A percentile compares a stretch with the other conserved stretches of the same genome.
Evolutionary conservation across 2,113 vertebrate species (phyloP).

Genomic region (Mesitornis unicolor): DNA sequence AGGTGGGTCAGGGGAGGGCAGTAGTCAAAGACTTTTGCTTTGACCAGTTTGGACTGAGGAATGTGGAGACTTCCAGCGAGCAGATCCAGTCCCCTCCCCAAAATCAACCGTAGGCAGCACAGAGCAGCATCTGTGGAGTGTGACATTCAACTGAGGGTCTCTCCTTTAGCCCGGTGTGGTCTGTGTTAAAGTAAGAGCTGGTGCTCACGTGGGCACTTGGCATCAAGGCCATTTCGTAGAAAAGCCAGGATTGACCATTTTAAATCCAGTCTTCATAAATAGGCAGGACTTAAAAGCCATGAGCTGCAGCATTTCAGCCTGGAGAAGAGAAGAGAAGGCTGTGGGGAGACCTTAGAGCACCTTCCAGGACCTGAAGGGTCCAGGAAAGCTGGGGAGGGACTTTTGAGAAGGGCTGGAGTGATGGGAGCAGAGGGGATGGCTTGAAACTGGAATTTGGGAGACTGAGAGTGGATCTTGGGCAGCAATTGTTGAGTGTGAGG

Average conservation of each 20-base stretch:
- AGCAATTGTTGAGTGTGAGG: no score
- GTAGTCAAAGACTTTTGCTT: not conserved
- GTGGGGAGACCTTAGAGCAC: no score
- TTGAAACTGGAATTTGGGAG: no score
- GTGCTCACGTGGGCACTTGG: fast-evolving
- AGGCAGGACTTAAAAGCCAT: not conserved
- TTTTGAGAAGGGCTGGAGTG: no score
- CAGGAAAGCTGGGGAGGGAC: no score
- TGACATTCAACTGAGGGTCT: not conserved
- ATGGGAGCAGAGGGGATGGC: no score
- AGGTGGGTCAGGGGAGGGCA: not conserved
- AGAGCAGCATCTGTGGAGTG: not conserved
- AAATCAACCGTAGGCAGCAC: not conserved
- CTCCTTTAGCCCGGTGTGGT: not conserved
- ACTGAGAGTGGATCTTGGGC: no score
- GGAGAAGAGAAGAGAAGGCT: no score
- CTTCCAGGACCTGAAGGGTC: no score
- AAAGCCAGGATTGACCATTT: not conserved
- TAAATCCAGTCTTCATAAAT: not conserved
- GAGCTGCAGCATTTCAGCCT: fast-evolving
- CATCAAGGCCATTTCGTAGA: not conserved
- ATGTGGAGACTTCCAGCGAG: not conserved
- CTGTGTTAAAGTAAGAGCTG: not conserved
- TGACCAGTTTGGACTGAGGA: not conserved
- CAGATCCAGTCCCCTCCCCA: not conserved